Evolutionary conservation across 2,888 invertebrate species (phyloP), one percentile per base, ranked within the genome.

Genomic region (Sphinx pinastri): DNA sequence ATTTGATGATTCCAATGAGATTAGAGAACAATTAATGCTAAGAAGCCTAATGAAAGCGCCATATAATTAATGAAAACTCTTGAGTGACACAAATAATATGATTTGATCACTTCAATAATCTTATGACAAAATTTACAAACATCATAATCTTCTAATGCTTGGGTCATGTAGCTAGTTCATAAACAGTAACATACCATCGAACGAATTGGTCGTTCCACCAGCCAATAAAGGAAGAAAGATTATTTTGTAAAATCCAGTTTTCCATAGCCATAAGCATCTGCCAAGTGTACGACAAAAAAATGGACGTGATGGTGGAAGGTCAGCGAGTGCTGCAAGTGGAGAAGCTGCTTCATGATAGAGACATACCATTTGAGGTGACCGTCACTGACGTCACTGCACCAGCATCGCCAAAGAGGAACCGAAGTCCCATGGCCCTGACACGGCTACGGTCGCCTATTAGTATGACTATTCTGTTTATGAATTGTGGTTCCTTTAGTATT

Each of bases 261-360:
- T 57, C 85, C 82, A 0, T 77, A 94, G 93, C 93, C 55, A 89
- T 94, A 81, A 88, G 76, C 71, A 92, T 94, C 63, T 86, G 81
- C 81, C 87, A 83, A 76, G 90, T 90, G 71, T 73, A 76, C 68
- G 74, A 75, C 14, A 80, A 71, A 54, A 76, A 74, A 1, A 82
- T 92, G 80, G 84, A 90, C 58, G 81, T 93, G 31, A 80, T 88
- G 78, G 89, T 94, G 70, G 91, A 92, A 45, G 87, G 84, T 0
- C 83, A 77, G 58, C 81, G 90, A 68, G 74, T 79, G 10, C 75
- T 87, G 76, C 88, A 89, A 59, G 74, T 94, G 38, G 86, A 84
- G 67, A 93, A 91, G 71, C 75, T 94, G 54, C 78, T 94, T 13
- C 78, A 81, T 0, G 89, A 90, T 67, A 79, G 93, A 67, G 83